Conservation (phyloP, 2,797 vertebrate genomes). For the Sorex maritimensis region DNA sequence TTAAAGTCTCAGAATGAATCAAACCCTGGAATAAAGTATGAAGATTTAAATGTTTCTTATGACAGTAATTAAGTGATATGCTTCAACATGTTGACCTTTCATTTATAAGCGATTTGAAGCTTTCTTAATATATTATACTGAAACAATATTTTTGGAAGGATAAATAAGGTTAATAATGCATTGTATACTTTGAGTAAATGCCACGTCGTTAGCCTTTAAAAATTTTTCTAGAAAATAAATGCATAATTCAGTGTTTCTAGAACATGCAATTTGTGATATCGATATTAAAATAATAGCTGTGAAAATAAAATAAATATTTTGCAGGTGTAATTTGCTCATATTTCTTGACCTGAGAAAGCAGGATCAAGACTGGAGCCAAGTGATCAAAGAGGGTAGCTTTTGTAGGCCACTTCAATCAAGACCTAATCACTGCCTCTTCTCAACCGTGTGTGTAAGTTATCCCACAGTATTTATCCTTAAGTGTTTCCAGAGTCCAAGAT, state of each 20-base stretch:
- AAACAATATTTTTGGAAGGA: conserved; percentile 56
- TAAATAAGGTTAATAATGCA: conserved; percentile 72
- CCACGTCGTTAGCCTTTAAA: conserved; percentile 58
- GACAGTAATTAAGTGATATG: conserved; percentile 52
- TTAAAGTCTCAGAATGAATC: conserved; percentile 60
- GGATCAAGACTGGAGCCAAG: neutral
- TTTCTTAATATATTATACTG: conserved; percentile 51
- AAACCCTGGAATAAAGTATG: conserved; percentile 36
- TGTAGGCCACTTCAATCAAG: neutral
- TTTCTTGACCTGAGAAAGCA: conserved; percentile 17
- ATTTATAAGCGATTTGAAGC: conserved; percentile 10
- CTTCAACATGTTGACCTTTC: conserved; percentile 64
- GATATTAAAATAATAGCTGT: conserved; percentile 41
- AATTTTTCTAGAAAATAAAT: conserved; percentile 57
- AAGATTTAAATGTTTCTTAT: conserved; percentile 62
- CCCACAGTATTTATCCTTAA: neutral
- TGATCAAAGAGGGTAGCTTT: neutral
- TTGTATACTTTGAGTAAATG: conserved; percentile 57
- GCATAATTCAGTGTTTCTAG: conserved; percentile 37
- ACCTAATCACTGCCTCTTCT: neutral
- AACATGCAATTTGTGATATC: conserved; percentile 19
- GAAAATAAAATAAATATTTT: conserved; percentile 55
- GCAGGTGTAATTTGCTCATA: conserved; percentile 31
- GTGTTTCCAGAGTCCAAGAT: neutral
- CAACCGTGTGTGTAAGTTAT: neutral